Base-by-base conservation (phyloP, 2,888 invertebrate species). In the Yponomeuta malinellus region DNA sequence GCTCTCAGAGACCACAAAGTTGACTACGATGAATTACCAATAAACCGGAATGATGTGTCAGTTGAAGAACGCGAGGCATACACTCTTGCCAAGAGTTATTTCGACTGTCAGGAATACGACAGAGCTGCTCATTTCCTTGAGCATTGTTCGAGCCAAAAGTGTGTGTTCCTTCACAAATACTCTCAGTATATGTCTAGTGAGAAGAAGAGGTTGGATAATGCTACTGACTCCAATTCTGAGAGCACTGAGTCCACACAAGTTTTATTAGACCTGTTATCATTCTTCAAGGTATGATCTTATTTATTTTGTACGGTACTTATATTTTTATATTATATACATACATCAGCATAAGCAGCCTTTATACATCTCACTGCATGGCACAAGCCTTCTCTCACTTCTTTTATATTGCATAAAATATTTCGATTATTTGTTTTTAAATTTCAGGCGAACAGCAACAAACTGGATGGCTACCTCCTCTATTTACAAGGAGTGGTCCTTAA, bases 401-500 rank as follows among this genome's bases (percentile, higher is more conserved):
- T 23, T 23, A 33, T 33, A 33, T 33, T 33, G 5, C 2, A 33
- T 33, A 33, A 23, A 23, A 23, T 23, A 23, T 23, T 33, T 33
- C 33, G 2, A 8, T 5, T 43, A 43, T 5, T 43, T 5, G 2
- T 5, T 43, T 8, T 5, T 8, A 59, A 15, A 59, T 85, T 86
- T 68, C 78, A 92, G 91, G 85, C 90, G 12, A 91, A 91, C 72
- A 94, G 95, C 79, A 95, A 94, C 71, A 95, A 94, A 74, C 87
- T 97, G 69, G 99, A 99, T 93, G 98, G 97, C 0, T 99, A 96
- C 82, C 94, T 96, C 9, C 92, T 97, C 63, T 98, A 98, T 87
- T 86, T 99, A 73, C 97, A 98, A 88, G 99, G 98, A 15, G 95
- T 98, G 6, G 96, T 99, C 2, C 88, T 98, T 69, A 97, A 97